Evolutionary conservation across 2,888 invertebrate species (phyloP).

Genomic region (Perdita meconis): DNA sequence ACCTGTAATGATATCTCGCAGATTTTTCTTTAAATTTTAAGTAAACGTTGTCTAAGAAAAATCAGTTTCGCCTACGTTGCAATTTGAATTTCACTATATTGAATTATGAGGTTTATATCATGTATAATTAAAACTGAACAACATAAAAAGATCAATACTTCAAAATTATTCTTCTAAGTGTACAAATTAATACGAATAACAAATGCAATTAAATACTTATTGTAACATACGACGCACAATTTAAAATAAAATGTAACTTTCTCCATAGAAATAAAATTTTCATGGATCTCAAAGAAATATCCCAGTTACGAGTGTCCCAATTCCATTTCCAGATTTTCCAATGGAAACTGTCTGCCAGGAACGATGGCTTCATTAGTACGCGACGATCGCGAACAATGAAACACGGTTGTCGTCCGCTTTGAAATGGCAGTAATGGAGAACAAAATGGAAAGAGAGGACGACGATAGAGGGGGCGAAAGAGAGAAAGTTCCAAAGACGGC

Average conservation of each 20-base stretch:
- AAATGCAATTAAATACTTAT: too few relatives aligned
- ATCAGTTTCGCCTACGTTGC: too few relatives aligned
- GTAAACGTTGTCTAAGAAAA: too few relatives aligned
- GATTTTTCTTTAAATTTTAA: too few relatives aligned
- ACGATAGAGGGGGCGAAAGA: conserved; percentile 4
- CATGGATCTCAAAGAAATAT: neutral
- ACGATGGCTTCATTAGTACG: conserved; percentile 12
- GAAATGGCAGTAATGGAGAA: conserved; percentile 9
- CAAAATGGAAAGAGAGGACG: neutral
- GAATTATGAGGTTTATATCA: too few relatives aligned
- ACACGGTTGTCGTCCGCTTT: neutral
- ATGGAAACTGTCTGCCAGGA: neutral
- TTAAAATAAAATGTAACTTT: too few relatives aligned
- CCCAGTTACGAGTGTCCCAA: neutral
- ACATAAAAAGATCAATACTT: too few relatives aligned
- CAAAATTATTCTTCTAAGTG: too few relatives aligned
- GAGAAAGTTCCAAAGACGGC: conserved; percentile 40
- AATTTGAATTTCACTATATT: too few relatives aligned
- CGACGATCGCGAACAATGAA: conserved; percentile 12
- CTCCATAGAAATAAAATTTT: neutral
- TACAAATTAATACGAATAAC: conserved; percentile 3
- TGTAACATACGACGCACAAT: too few relatives aligned
- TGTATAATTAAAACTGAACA: too few relatives aligned
- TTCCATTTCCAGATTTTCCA: neutral
- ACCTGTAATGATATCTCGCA: too few relatives aligned